Percentiles rank a stretch among this genome's conserved stretches.
phyloP scores from a whole-genome alignment of 2,113 vertebrate genomes.

The Carassius gibelio region DNA sequence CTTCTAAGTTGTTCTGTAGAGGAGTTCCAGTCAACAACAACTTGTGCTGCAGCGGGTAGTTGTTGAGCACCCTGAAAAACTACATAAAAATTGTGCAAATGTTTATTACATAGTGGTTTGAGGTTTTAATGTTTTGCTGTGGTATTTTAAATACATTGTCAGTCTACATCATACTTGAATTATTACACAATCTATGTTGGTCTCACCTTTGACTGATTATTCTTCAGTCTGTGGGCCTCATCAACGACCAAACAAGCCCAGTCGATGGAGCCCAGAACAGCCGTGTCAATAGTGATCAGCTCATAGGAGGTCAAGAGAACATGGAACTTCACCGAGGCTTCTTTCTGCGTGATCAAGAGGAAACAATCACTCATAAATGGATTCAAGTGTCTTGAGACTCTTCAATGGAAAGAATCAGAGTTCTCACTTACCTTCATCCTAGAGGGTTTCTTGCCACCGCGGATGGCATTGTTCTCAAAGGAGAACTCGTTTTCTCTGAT shows the following conservation, averaged over 20 bases:
- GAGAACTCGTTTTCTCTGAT: conserved; percentile 97
- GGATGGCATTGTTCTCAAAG: conserved; percentile 96
- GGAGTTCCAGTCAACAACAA: conserved; percentile 94
- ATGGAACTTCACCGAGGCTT: conserved; percentile 94
- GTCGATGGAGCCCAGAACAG: conserved; percentile 94
- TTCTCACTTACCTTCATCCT: conserved; percentile 87
- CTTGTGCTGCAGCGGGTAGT: conserved; percentile 95
- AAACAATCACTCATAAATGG: background rate
- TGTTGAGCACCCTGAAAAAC: conserved; percentile 97
- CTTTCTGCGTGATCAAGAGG: conserved; percentile 80
- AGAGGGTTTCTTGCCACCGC: conserved; percentile 94
- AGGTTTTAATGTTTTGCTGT: no score
- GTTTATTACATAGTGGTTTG: no score
- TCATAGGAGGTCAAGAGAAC: conserved; percentile 96
- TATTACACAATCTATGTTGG: background rate
- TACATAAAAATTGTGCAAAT: conserved; percentile 57
- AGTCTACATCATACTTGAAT: no score
- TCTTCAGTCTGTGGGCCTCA: conserved; percentile 95
- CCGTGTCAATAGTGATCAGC: conserved; percentile 96
- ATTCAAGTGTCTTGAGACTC: background rate
- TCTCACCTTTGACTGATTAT: conserved; percentile 96
- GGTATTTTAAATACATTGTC: background rate
- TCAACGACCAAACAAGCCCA: conserved; percentile 98
- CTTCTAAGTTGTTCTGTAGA: conserved; percentile 95
- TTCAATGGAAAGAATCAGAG: background rate